Percentiles rank a stretch among this genome's conserved stretches.
Conservation (phyloP, 2,113 vertebrate species). For the Solea solea region DNA sequence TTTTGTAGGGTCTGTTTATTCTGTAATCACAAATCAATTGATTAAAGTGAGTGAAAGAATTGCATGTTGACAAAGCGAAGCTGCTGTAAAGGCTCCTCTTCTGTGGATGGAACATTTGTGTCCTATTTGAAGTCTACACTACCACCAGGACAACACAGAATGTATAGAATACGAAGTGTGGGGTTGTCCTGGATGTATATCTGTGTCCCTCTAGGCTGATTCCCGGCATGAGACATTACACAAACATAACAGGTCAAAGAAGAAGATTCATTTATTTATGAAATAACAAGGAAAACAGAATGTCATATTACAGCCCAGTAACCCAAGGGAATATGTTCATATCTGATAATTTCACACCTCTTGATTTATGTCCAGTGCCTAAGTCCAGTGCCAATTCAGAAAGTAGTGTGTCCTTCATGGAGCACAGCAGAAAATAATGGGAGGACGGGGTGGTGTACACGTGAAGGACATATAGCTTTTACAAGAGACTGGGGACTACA, state of each 20-base stretch:
- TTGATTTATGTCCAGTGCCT: neutral
- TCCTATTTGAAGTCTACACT: neutral
- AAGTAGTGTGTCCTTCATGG: constrained; percentile 6
- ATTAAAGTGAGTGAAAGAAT: neutral
- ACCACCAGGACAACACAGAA: neutral
- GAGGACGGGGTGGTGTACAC: neutral
- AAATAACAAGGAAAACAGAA: neutral
- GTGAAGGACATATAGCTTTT: neutral
- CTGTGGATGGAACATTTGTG: neutral
- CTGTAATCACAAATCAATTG: neutral
- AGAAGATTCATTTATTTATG: neutral
- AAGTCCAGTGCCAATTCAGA: neutral
- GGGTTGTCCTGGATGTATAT: neutral
- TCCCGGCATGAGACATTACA: too few species aligned
- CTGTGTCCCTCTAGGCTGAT: too few species aligned
- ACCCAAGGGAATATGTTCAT: constrained; percentile 3
- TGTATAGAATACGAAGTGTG: neutral
- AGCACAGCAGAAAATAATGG: neutral
- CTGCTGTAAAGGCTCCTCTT: neutral
- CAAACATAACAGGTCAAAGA: neutral
- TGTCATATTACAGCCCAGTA: neutral
- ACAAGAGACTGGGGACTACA: neutral
- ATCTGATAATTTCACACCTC: constrained; percentile 1
- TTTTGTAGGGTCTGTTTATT: neutral
- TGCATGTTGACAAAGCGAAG: neutral